Evolutionary conservation across 2,888 invertebrate species (phyloP), one percentile per base, ranked within the genome.

Genomic region (Pachycephus smyrnensis): DNA sequence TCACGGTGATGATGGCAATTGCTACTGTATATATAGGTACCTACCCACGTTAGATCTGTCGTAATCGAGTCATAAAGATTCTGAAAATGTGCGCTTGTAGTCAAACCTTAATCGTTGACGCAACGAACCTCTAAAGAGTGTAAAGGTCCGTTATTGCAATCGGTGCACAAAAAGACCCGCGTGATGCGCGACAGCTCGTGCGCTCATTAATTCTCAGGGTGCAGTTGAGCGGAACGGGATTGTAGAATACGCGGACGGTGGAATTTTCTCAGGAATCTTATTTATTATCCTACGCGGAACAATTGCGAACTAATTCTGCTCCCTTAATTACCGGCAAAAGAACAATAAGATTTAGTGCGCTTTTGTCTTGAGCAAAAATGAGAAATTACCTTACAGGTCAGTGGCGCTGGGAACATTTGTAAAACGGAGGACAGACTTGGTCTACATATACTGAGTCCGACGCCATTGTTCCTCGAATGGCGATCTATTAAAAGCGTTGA

Each of bases 281-380:
- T 90, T 90, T 91, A 90, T 89, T 88, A 89, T 89, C 87, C 84
- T 83, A 35, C 73, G 40, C 37, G 80, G 89, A 91, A 91, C 90
- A 91, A 91, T 91, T 87, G 89, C 85, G 84, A 88, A 88, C 89
- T 91, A 91, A 91, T 91, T 91, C 89, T 87, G 87, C 86, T 86
- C 86, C 87, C 88, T 90, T 91, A 91, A 91, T 91, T 91, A 91
- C 90, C 88, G 88, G 84, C 89, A 86, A 88, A 90, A 89, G 90
- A 91, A 91, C 90, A 91, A 91, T 91, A 90, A 89, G 90, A 91
- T 91, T 91, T 89, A 88, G 86, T 85, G 87, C 83, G 87, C 91
- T 90, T 91, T 91, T 91, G 90, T 91, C 88, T 84, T 81, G 84
- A 79, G 87, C 84, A 90, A 91, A 91, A 91, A 91, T 90, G 90